Percentiles rank a stretch among this genome's conserved stretches.
Evolutionary conservation across 2,113 vertebrate species (phyloP).

Genomic region (Condylura cristata): DNA sequence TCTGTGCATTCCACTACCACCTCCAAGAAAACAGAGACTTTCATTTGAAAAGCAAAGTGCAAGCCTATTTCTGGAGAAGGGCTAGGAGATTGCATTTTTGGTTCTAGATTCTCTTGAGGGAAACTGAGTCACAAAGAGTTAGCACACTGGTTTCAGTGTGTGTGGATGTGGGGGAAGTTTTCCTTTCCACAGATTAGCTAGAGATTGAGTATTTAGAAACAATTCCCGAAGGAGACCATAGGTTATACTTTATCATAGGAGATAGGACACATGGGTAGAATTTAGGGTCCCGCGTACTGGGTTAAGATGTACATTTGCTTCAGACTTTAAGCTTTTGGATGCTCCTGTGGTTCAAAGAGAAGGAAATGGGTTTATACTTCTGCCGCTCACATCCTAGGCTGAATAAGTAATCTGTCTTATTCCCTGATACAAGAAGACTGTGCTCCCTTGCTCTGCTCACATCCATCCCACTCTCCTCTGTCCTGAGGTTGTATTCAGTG

Average conservation of each 20-base stretch:
- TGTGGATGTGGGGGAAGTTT: background rate
- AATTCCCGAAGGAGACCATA: background rate
- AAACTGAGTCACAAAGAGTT: background rate
- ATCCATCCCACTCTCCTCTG: background rate
- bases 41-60: constrained; percentile 11
- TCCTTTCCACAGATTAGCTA: background rate
- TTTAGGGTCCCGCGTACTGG: background rate
- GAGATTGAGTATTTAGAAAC: background rate
- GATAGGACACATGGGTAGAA: background rate
- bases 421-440: background rate
- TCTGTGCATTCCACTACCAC: background rate
- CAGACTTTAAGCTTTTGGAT: background rate
- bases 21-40: background rate
- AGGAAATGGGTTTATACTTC: background rate
- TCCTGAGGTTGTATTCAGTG: background rate
- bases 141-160: background rate
- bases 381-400: background rate
- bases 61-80: background rate
- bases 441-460: background rate
- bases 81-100: background rate
- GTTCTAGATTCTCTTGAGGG: background rate
- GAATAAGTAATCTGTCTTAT: background rate
- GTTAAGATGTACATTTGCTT: background rate
- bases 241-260: background rate
- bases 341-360: background rate